phyloP scores from a whole-genome alignment of 2,797 vertebrate genomes.

The Meda fulgida region DNA sequence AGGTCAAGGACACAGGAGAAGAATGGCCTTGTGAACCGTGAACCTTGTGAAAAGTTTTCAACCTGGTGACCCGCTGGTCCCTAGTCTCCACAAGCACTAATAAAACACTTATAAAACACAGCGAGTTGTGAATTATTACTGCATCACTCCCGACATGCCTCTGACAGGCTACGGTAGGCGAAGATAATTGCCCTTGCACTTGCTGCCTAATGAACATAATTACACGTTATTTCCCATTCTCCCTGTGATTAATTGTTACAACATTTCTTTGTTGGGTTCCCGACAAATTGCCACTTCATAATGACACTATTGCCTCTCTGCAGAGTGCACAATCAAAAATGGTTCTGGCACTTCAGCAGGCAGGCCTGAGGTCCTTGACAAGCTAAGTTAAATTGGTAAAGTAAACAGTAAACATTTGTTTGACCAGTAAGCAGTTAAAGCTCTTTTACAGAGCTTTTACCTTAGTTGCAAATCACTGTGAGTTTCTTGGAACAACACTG shows the following conservation, averaged over 20 bases:
- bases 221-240: constrained; percentile 77
- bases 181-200: constrained; percentile 80
- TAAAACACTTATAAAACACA: constrained; percentile 67
- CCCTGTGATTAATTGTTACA: constrained; percentile 83
- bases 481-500: background rate
- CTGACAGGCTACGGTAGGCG: constrained; percentile 74
- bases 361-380: constrained; percentile 75
- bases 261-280: constrained; percentile 81
- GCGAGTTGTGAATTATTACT: constrained; percentile 75
- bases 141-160: constrained; percentile 71
- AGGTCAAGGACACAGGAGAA: constrained; percentile 24
- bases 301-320: constrained; percentile 74
- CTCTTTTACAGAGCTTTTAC: constrained; percentile 20
- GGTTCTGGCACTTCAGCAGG: constrained; percentile 73
- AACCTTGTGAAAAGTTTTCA: constrained; percentile 26
- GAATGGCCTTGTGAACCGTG: constrained; percentile 40
- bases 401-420: constrained; percentile 68
- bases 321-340: constrained; percentile 78
- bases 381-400: constrained; percentile 74
- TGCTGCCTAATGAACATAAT: constrained; percentile 84
- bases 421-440: constrained; percentile 42
- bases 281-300: constrained; percentile 77
- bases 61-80: constrained; percentile 56
- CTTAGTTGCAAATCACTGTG: background rate
- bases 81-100: constrained; percentile 60